These are phyloP conservation scores for Corythoichthys intestinalis DNA, from an alignment of 2,113 vertebrate genomes.

Conservation along the genomic window DNA sequence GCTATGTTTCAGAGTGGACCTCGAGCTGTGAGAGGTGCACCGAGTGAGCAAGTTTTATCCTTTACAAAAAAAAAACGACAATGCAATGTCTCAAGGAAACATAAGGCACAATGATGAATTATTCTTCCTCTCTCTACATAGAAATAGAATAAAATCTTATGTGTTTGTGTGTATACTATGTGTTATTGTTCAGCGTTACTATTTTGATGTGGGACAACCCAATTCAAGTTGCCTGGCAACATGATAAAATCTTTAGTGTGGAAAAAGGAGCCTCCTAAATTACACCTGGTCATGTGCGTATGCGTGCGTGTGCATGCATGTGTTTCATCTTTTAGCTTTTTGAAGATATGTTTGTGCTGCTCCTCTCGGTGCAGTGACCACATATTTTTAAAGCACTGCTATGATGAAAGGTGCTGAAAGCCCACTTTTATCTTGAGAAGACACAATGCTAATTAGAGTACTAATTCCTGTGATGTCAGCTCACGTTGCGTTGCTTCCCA, in stretches of 20 bases:
- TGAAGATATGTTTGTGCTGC: conserved; percentile 1
- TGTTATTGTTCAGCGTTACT: conserved; percentile 28
- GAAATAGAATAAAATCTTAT: conserved; percentile 16
- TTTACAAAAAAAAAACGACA: conserved; percentile 18
- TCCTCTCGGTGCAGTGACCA: conserved; percentile 7
- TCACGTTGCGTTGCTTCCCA: too few relatives aligned
- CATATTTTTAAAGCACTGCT: conserved; percentile 28
- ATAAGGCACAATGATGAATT: conserved; percentile 24
- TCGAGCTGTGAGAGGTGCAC: conserved; percentile 13
- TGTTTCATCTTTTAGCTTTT: conserved; percentile 26
- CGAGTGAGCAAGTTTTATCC: conserved; percentile 7
- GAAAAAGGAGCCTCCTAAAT: conserved; percentile 11
- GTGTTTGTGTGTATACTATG: conserved; percentile 15
- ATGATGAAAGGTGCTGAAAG: conserved; percentile 21
- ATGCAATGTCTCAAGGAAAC: conserved; percentile 23
- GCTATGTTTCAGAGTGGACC: conserved; percentile 23
- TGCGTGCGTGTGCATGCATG: background rate
- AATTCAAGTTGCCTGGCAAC: conserved; percentile 55
- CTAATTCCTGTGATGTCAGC: background rate
- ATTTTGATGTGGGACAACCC: conserved; percentile 35
- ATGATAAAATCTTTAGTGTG: conserved; percentile 10
- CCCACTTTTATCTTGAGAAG: conserved; percentile 16
- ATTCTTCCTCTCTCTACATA: conserved; percentile 8
- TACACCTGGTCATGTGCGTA: conserved; percentile 21
- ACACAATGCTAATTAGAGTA: background rate